Conservation (phyloP, 2,797 vertebrate species). For the Falco naumanni region DNA sequence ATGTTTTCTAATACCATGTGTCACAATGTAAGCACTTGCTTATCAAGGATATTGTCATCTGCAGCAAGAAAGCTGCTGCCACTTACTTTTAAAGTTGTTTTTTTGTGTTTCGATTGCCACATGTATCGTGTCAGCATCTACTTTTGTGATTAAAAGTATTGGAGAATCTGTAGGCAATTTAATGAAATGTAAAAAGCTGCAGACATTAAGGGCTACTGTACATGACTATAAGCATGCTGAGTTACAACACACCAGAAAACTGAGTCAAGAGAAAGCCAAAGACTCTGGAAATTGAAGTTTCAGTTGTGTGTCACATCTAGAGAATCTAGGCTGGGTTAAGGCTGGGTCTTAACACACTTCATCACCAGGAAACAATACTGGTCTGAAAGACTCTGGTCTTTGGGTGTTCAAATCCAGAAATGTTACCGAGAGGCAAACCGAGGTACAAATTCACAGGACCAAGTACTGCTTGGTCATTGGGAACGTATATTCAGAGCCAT, state of each 20-base stretch:
- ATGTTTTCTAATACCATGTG: not conserved
- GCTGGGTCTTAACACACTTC: not conserved
- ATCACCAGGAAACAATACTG: not conserved
- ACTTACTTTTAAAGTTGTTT: not conserved
- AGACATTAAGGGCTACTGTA: not conserved
- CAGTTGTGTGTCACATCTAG: not conserved
- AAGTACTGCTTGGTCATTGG: not conserved
- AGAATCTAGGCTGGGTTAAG: not conserved
- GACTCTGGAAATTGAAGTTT: not conserved
- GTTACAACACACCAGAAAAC: not conserved
- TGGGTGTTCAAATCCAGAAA: not conserved
- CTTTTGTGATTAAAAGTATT: not conserved
- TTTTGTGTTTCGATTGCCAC: not conserved
- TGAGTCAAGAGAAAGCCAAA: not conserved
- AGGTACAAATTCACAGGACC: too few species aligned
- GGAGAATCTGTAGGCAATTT: not conserved
- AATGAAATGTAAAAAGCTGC: not conserved
- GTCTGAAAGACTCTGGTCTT: not conserved
- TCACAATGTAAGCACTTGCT: not conserved
- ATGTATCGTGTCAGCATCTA: not conserved
- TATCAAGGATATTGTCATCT: not conserved
- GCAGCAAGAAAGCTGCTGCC: not conserved
- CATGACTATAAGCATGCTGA: not conserved
- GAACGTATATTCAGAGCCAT: not conserved
- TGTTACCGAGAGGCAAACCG: accelerated